phyloP scores from a whole-genome alignment of 2,113 vertebrate genomes.

The Rhinolophus sinicus region DNA sequence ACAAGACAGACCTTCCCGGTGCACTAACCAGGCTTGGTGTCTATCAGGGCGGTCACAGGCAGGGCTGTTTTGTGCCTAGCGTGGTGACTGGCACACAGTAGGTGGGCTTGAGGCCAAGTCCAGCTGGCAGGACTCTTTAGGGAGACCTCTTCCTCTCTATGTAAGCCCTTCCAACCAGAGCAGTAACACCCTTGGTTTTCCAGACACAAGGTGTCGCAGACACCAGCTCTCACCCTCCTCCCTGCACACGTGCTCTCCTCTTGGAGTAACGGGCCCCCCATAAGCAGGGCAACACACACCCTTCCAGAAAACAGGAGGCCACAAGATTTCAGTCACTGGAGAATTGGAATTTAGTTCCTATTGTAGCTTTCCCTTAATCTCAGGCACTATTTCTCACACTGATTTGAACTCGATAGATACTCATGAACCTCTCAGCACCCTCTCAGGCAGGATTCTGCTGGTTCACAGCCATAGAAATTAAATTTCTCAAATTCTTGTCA shows the following conservation, averaged over 20 bases:
- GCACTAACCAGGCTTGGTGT: accelerated
- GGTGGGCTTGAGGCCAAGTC: background rate
- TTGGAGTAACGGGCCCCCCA: constrained; percentile 41
- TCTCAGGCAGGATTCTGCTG: constrained; percentile 38
- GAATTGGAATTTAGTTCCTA: constrained; percentile 66
- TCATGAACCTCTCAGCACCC: constrained; percentile 66
- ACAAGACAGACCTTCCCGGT: background rate
- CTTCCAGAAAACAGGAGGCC: constrained; percentile 62
- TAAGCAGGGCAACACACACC: constrained; percentile 60
- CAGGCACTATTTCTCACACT: constrained; percentile 61
- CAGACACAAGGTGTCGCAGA: background rate
- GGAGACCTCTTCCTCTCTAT: background rate
- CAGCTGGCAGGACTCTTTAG: background rate
- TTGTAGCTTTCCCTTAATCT: constrained; percentile 68
- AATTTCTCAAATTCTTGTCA: constrained; percentile 57
- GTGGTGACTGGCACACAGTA: constrained; percentile 36
- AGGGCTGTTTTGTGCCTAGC: background rate
- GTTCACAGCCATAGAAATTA: constrained; percentile 52
- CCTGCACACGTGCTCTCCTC: no score
- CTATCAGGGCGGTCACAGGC: accelerated
- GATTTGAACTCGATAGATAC: constrained; percentile 57
- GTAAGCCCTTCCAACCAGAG: background rate
- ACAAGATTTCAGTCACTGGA: background rate
- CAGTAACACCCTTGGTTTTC: background rate
- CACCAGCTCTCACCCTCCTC: background rate